Evolutionary conservation across 2,797 vertebrate genomes (phyloP), one percentile per base, ranked within the genome.

Genomic region (Odontamblyopus rebecca): DNA sequence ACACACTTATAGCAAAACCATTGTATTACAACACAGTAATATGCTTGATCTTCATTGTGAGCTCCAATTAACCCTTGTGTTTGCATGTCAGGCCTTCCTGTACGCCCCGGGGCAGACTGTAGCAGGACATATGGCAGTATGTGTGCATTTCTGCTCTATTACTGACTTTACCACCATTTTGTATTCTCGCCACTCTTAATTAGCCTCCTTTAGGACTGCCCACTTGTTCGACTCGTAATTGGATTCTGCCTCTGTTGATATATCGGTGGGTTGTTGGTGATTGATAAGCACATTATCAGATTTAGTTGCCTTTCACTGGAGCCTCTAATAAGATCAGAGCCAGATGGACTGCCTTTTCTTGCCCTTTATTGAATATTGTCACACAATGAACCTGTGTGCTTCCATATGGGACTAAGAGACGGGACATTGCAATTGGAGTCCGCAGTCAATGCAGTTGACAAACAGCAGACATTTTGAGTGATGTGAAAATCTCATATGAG

Each of bases 81-180:
- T 23, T 61, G 51, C 29, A 29, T 67, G 44, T 16, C 73, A 8
- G 62, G 38, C 12, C 64, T 56, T 38, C 19, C 41, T 56, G 61
- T 60, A 54, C 76, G 78, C 83, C 83, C 79, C 68, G 68, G 70
- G 79, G 86, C 85, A 80, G 68, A 50, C 70, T 79, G 68, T 63
- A 75, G 75, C 75, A 82, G 84, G 87, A 81, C 87, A 85, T 81
- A 80, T 90, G 88, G 76, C 79, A 66, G 73, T 69, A 44, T 32
- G 27, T 18, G 50, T 64, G 51, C 50, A 69, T 63, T 73, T 38
- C 68, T 69, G 29, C n/a, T 70, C 70, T 78, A 68, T 64, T 74
- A 61, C 16, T 11, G 51, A 74, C 77, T 54, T 54, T 54, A n/a
- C 54, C 82, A 71, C 82, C 82, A 87, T 85, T 83, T 86, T 86